Evolutionary conservation across 2,888 invertebrate genomes (phyloP), one percentile per base, ranked within the genome.

Genomic region (Macrostomum cliftonense): DNA sequence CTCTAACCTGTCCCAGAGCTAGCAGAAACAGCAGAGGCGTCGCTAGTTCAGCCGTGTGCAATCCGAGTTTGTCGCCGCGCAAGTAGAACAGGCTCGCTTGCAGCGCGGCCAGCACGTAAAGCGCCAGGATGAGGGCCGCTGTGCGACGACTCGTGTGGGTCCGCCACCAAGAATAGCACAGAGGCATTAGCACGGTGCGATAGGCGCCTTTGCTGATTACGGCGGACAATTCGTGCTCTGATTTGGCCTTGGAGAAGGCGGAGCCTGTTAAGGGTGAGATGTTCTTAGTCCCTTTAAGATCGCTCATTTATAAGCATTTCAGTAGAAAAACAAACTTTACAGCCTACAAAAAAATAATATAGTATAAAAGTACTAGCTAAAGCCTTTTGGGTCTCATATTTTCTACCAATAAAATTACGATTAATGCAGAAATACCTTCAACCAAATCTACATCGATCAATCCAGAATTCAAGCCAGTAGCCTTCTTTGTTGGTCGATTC

Each of bases 361-460:
- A 37, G 16, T 37, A n/a, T 40, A 5, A 5, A 9, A 7, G 9
- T 17, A 40, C 16, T 40, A 9, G 9, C 9, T 5, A 40, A 17
- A 40, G 17, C 9, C 9, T 9, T 17, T 5, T 5, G 16, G 40
- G 4, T 40, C 9, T 2, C 9, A 40, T 40, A 5, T 17, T 5
- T 4, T 9, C 9, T 40, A 2, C 9, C 45, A 14, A 45, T 40
- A 39, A 2, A 49, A 39, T 53, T 52, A 87, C 86, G 86, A 88
- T 63, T 77, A n/a, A n/a, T n/a, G n/a, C n/a, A n/a, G n/a, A 7
- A 55, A 49, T 73, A 85, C 88, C 89, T 79, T 88, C 77, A 49
- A 93, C 86, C 62, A 93, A 77, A 73, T 93, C 93, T 47, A 93
- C 83, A 75, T 93, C 91, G 56, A 93, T 93, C 42, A 88, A 78